Conservation (phyloP, 2,888 invertebrate species). For the Alloplasta piceator region DNA sequence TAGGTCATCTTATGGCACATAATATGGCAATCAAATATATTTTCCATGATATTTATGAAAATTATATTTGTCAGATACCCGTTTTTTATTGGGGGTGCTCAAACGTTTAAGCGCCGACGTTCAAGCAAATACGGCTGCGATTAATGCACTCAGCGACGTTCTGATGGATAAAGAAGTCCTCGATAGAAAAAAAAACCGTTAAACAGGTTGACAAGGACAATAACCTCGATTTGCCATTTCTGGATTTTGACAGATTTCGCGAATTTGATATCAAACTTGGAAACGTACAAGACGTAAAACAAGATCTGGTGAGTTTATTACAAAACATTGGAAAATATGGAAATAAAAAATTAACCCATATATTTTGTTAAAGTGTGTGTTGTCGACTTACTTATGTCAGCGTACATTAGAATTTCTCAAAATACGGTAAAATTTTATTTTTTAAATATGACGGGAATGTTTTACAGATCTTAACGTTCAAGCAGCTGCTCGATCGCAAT, state of each 20-base stretch:
- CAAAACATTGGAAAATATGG: neutral
- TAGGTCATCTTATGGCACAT: too few relatives aligned
- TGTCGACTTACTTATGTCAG: neutral
- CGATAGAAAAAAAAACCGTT: constrained; percentile 9
- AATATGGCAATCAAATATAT: too few relatives aligned
- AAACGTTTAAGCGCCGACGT: constrained; percentile 14
- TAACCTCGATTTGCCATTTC: constrained; percentile 62
- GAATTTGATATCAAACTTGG: constrained; percentile 61
- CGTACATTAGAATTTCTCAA: too few relatives aligned
- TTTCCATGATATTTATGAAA: too few relatives aligned
- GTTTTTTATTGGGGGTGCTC: constrained; percentile 2
- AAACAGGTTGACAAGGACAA: constrained; percentile 61
- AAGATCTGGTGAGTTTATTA: constrained; percentile 64
- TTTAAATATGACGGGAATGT: too few relatives aligned
- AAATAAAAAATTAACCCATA: neutral
- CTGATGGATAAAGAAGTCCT: neutral
- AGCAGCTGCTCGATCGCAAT: constrained; percentile 64
- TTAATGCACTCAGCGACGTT: constrained; percentile 11
- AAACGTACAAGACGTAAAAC: constrained; percentile 55
- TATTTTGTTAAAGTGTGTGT: neutral
- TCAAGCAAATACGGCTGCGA: constrained; percentile 18
- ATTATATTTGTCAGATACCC: constrained; percentile 33
- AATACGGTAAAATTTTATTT: too few relatives aligned
- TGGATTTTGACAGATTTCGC: constrained; percentile 59
- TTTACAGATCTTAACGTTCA: constrained; percentile 58